These are phyloP conservation scores for Himalopsyche phryganea DNA, from an alignment of 1,140 invertebrate genomes.

Conservation along the genomic window DNA sequence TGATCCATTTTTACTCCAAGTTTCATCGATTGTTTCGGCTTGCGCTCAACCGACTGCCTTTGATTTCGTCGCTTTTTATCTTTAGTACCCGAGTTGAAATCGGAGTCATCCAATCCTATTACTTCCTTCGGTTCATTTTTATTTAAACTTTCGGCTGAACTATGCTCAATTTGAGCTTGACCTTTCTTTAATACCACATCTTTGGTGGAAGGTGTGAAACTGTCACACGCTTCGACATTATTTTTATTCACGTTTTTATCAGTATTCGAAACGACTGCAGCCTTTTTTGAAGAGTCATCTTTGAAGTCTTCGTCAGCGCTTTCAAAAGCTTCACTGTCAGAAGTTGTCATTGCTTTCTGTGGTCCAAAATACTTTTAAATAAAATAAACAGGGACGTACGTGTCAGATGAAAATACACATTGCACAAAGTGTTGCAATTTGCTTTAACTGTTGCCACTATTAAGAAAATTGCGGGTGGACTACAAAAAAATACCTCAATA, in stretches of 20 bases:
- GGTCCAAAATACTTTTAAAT: constrained; percentile 3
- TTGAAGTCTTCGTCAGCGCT: constrained; percentile 60
- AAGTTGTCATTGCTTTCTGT: constrained; percentile 59
- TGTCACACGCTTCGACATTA: constrained; percentile 10
- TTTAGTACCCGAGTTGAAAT: background rate
- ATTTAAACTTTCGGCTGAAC: background rate
- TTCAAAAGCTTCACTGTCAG: constrained; percentile 70
- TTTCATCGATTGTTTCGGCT: constrained; percentile 16
- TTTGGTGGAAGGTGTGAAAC: constrained; percentile 4
- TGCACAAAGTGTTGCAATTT: too few species aligned
- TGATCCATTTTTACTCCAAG: constrained; percentile 14
- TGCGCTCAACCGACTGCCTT: constrained; percentile 11
- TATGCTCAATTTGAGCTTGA: constrained; percentile 1
- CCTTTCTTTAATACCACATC: constrained; percentile 3
- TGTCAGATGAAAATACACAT: too few species aligned
- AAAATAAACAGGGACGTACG: background rate
- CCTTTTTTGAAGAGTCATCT: constrained; percentile 35
- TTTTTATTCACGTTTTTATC: background rate
- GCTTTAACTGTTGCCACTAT: too few species aligned
- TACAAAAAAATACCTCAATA: too few species aligned
- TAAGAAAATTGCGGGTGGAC: too few species aligned
- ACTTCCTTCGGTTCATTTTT: background rate
- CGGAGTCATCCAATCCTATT: background rate
- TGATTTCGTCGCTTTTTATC: constrained; percentile 8
- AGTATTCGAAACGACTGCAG: background rate